Evolutionary conservation across 2,113 vertebrate species (phyloP).

Genomic region (Cynoglossus semilaevis): DNA sequence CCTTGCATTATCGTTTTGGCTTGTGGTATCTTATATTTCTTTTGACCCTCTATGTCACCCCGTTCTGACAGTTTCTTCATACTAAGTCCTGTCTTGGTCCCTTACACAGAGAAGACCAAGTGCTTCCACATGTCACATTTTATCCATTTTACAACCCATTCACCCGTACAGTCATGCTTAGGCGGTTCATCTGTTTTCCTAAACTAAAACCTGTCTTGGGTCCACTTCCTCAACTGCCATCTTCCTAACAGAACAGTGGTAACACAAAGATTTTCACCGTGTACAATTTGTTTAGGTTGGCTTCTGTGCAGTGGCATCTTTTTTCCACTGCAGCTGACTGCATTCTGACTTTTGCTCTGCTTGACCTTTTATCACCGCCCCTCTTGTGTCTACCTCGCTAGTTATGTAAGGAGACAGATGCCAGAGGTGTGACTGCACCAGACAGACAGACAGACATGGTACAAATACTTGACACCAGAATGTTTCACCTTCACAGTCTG

Average conservation of each 20-base stretch:
- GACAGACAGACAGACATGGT: conserved; percentile 17
- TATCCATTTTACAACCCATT: no score
- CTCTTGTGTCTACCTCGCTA: conserved; percentile 14
- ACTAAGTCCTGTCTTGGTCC: no score
- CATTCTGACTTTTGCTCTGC: conserved; percentile 7
- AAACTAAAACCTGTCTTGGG: no score
- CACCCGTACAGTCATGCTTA: no score
- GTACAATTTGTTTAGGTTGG: not conserved
- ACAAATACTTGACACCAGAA: conserved; percentile 38
- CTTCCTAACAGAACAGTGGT: not conserved
- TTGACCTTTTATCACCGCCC: conserved; percentile 25
- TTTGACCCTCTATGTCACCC: no score
- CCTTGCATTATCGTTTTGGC: no score
- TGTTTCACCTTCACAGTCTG: conserved; percentile 28
- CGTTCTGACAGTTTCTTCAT: no score
- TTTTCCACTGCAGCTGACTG: conserved; percentile 22
- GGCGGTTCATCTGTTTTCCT: no score
- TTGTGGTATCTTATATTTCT: no score
- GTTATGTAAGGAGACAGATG: conserved; percentile 30
- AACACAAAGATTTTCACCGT: not conserved
- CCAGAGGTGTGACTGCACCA: conserved; percentile 19
- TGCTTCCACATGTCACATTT: no score
- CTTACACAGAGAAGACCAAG: no score
- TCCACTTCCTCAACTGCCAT: not conserved
- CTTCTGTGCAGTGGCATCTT: conserved; percentile 6